Conservation (phyloP, 1,140 invertebrate genomes). For the Copidosoma floridanum region DNA sequence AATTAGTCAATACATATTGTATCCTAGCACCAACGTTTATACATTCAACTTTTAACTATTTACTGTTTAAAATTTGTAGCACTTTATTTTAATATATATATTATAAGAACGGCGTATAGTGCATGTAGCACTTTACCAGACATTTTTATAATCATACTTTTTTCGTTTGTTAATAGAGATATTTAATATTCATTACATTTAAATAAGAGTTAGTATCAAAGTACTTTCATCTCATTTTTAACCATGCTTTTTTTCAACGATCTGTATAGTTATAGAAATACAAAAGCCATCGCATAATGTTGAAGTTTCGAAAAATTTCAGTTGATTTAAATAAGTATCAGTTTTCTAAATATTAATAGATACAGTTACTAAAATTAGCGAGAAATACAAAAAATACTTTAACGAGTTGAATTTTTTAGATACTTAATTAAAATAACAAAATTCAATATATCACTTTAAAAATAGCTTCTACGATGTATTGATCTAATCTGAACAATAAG, state of each 20-base stretch:
- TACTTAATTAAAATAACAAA: too few species aligned
- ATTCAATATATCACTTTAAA: too few species aligned
- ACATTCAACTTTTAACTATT: slow-evolving; percentile 14
- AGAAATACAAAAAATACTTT: too few species aligned
- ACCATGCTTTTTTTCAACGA: slow-evolving; percentile 12
- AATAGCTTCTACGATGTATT: too few species aligned
- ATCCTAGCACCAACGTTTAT: slow-evolving; percentile 30
- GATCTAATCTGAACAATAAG: too few species aligned
- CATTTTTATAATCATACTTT: slow-evolving; percentile 26
- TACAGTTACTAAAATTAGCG: too few species aligned
- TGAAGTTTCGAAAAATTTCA: too few species aligned
- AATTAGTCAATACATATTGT: slow-evolving; percentile 37
- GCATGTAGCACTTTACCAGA: slow-evolving; percentile 27
- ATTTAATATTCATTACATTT: slow-evolving; percentile 17
- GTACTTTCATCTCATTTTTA: slow-evolving; percentile 3
- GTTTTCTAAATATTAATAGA: too few species aligned
- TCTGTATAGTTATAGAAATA: slow-evolving; percentile 1
- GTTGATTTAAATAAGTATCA: too few species aligned
- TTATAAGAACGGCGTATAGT: slow-evolving; percentile 23
- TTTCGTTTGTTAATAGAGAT: slow-evolving; percentile 15
- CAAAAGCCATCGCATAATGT: not conserved
- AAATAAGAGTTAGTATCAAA: slow-evolving; percentile 7
- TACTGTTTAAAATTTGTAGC: slow-evolving; percentile 6
- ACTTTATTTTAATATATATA: slow-evolving; percentile 15
- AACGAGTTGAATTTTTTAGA: too few species aligned